Base-by-base conservation (phyloP, 2,888 invertebrate genomes). In the Dione juno region DNA sequence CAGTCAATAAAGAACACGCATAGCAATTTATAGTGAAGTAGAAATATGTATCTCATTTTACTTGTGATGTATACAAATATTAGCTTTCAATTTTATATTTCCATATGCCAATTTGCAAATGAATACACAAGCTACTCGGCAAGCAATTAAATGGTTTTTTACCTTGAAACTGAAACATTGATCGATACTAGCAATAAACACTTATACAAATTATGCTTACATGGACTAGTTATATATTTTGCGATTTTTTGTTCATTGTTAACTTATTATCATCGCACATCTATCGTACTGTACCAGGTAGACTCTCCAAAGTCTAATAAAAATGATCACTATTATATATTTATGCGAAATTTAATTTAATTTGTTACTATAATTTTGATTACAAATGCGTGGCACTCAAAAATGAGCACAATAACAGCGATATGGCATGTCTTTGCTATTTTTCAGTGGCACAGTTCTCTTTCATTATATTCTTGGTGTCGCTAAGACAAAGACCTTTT, bases 401-500 rank as follows among this genome's bases (percentile, higher is more conserved):
- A 69, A 72, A 66, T 58, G 66, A 57, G 61, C 69, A 66, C 58
- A 54, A 48, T 57, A 70, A 70, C 45, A 41, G 54, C 45, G 35
- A 66, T 57, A 63, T 69, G 48, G 28, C 61, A 16, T 66, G 63
- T 63, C 53, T 65, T 57, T 50, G 16, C 67, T 64, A 71, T 66
- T 70, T 61, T 63, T 64, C 63, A 68, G 40, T 61, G 63, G 63
- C 66, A 63, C 66, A 69, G 63, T 66, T 58, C 52, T 70, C 70
- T 70, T 71, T 66, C 73, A 68, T 71, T 73, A 66, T 71, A 69
- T 71, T 68, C 68, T 66, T 70, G 57, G 71, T 73, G 73, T 63
- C 66, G 64, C 45, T 58, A 63, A 73, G 66, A 73, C 73, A 69
- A 73, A 73, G 64, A 45, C 66, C 52, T 71, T 69, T 63, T 70